phyloP scores from a whole-genome alignment of 2,113 vertebrate genomes.

The Madoqua kirkii region DNA sequence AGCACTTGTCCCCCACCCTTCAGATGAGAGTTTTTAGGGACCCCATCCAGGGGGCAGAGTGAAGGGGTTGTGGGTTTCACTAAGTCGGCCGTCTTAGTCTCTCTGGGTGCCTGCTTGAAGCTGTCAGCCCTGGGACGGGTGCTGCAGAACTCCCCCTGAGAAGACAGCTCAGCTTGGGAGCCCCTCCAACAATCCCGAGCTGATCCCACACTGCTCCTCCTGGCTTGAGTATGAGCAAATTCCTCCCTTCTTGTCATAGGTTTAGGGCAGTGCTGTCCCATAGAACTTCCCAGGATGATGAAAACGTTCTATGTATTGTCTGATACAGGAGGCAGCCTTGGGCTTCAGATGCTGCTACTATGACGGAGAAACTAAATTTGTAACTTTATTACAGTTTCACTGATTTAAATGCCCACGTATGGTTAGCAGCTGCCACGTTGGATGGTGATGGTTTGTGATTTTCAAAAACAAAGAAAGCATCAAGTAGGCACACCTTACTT shows the following conservation, averaged over 20 bases:
- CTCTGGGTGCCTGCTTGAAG: neutral
- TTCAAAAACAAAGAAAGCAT: neutral
- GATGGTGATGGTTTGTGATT: neutral
- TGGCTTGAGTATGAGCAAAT: rapidly evolving
- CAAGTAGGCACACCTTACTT: neutral
- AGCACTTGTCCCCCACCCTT: neutral
- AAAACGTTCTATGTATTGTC: no score
- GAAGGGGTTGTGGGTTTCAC: neutral
- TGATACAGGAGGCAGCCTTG: neutral
- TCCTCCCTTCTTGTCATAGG: neutral
- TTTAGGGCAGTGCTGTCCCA: no score
- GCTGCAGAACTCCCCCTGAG: no score
- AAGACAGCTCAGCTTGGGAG: neutral
- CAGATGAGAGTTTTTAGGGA: neutral
- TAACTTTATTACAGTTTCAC: neutral
- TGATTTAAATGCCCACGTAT: neutral
- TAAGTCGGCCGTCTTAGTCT: neutral
- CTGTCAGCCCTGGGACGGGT: no score
- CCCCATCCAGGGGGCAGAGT: neutral
- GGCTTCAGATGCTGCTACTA: neutral
- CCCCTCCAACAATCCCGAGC: no score
- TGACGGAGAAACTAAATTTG: neutral
- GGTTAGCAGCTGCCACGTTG: neutral
- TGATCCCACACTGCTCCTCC: rapidly evolving
- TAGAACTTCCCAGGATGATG: neutral